Evolutionary conservation across 2,888 invertebrate genomes (phyloP), one percentile per base, ranked within the genome.

Genomic region (Dioctria rufipes): DNA sequence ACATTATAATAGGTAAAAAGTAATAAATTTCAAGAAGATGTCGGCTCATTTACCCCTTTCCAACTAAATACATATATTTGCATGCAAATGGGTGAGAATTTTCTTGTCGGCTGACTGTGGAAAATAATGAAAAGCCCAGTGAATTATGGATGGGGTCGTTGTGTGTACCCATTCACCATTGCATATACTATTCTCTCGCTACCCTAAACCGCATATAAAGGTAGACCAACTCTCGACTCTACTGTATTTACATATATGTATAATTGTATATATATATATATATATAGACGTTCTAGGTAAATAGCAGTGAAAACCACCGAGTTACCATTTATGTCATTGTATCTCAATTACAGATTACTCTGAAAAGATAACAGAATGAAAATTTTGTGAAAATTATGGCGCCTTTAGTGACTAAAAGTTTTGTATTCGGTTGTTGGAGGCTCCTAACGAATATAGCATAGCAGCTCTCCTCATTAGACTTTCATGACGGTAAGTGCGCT

Each of bases 331-430:
- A 46, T 60, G 13, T 42, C 73, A 60, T 75, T 75, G 60, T 60
- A 75, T 75, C 73, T 75, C 73, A 75, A 75, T 75, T 75, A 42
- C 54, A 75, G 73, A 75, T 75, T 58, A 60, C 37, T 60, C 60
- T 25, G 43, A 42, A 25, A 13, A 75, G 58, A 75, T 58, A 58
- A n/a, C 42, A 40, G 39, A 43, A 8, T 42, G 60, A 75, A 42
- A 40, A 75, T 60, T 60, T 42, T 42, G 13, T 43, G 60, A 60
- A 75, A 42, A 58, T 58, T n/a, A 75, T 40, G 25, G 43, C 25
- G 60, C 43, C 9, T 58, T 43, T 60, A 6, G 54, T 71, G 11
- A 8, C 46, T 54, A 54, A 40, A 39, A 25, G 37, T 42, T 73
- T 75, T 46, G 58, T 60, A 43, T 58, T 75, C 2, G 46, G 60